Conservation (phyloP, 2,113 vertebrate genomes). For the Apistogramma diplotaenia region DNA sequence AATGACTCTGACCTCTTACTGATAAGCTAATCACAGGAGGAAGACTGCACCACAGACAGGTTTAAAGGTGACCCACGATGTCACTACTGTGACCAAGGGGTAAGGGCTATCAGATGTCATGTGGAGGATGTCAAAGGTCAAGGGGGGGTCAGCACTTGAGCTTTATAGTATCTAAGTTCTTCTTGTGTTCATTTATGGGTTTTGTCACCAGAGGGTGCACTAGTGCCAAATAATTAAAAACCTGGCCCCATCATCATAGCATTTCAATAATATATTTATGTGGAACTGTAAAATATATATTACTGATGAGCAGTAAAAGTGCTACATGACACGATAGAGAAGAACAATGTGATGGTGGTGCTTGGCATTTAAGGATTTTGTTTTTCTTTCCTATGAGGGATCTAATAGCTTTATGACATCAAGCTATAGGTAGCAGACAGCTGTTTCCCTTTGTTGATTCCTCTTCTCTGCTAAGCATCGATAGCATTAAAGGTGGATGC, state of each 20-base stretch:
- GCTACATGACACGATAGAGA: too few relatives aligned
- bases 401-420: too few relatives aligned
- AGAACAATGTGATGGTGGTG: too few relatives aligned
- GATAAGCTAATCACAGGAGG: not conserved
- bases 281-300: not conserved
- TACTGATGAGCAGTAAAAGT: not conserved
- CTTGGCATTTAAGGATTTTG: too few relatives aligned
- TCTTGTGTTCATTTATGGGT: not conserved
- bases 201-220: constrained; percentile 13
- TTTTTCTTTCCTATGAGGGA: too few relatives aligned
- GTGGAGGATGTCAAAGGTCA: not conserved
- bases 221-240: not conserved
- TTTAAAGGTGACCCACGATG: not conserved
- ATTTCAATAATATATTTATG: not conserved
- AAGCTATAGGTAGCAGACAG: not conserved
- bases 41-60: not conserved
- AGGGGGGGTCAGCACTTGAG: not conserved
- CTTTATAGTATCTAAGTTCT: not conserved
- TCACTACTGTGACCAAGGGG: not conserved
- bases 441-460: too few relatives aligned
- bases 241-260: not conserved
- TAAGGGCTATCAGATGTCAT: not conserved
- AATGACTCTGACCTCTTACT: not conserved
- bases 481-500: too few relatives aligned
- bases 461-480: too few relatives aligned